phyloP scores from a whole-genome alignment of 2,113 vertebrate genomes.

The Calidris pugnax region DNA sequence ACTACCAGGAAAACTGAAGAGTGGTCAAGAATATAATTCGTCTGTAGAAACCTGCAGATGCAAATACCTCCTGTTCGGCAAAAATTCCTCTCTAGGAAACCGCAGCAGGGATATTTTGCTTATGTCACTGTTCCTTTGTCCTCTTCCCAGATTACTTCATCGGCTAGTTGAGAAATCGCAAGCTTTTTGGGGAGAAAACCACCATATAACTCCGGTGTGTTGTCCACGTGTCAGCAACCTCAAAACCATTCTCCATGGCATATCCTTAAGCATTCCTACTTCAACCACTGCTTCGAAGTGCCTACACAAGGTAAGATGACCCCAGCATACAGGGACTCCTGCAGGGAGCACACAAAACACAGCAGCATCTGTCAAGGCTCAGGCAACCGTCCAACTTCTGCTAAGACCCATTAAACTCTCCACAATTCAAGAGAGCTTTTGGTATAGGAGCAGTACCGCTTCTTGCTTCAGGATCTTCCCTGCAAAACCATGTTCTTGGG shows the following conservation, averaged over 20 bases:
- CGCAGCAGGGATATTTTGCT: background rate
- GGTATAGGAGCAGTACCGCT: background rate
- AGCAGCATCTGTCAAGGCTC: background rate
- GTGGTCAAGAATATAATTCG: conserved; percentile 18
- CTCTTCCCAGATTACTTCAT: background rate
- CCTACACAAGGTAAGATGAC: background rate
- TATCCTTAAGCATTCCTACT: background rate
- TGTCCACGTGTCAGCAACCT: background rate
- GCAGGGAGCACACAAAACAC: background rate
- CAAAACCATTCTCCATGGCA: background rate
- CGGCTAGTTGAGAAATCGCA: background rate
- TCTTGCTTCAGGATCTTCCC: background rate
- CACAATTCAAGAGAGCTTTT: background rate
- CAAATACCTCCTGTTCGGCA: background rate
- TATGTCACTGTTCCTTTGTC: background rate
- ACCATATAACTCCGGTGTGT: background rate
- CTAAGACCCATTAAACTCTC: background rate
- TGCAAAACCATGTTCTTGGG: background rate
- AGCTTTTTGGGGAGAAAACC: background rate
- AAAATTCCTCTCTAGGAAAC: background rate
- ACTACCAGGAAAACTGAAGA: background rate
- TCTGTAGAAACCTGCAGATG: background rate
- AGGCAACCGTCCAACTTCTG: background rate
- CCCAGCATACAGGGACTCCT: background rate
- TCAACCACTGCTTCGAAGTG: background rate